Conservation (phyloP, 2,797 vertebrate genomes). For the Numenius phaeopus region DNA sequence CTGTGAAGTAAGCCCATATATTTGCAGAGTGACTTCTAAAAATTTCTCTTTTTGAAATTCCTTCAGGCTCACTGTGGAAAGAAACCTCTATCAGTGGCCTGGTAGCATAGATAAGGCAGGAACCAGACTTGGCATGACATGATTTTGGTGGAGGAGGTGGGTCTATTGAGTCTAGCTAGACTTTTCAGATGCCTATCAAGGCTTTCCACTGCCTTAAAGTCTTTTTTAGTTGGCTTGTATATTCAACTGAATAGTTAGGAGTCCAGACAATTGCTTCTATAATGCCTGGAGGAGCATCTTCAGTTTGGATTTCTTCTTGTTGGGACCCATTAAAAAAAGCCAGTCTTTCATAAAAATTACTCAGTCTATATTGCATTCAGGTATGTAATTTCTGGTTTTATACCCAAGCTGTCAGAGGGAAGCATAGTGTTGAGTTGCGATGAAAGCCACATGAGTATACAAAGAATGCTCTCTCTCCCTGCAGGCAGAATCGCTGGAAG, state of each 20-base stretch:
- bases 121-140: neutral
- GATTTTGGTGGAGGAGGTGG: neutral
- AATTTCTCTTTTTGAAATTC: neutral
- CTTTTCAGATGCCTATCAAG: neutral
- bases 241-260: neutral
- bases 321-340: neutral
- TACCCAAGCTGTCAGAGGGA: neutral
- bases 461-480: neutral
- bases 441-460: neutral
- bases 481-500: conserved; percentile 94
- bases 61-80: neutral
- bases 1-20: neutral
- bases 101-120: neutral
- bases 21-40: neutral
- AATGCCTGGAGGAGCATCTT: neutral
- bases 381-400: neutral
- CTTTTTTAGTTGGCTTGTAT: neutral
- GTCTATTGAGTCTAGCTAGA: neutral
- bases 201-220: neutral
- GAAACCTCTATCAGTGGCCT: neutral
- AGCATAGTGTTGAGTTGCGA: neutral
- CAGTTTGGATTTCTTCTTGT: neutral
- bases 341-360: neutral
- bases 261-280: neutral
- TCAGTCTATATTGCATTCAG: neutral